phyloP scores from a whole-genome alignment of 64 coral and sea anemone species.

The Montipora efflorescens region DNA sequence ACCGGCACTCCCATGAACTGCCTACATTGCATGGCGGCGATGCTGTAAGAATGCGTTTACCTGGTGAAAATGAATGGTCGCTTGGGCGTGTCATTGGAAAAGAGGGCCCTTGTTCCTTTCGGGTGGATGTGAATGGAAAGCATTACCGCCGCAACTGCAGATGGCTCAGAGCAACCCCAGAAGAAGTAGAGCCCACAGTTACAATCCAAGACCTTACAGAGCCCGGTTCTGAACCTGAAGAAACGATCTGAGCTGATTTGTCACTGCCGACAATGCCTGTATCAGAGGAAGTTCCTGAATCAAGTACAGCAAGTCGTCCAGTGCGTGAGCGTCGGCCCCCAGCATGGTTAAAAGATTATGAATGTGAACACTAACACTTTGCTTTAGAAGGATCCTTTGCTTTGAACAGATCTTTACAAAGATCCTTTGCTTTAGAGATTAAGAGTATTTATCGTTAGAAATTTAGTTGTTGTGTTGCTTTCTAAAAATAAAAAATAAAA shows the following conservation, averaged over 20 bases:
- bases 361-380: slow-evolving; percentile 7
- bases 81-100: slow-evolving; percentile 7
- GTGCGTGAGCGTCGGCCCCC: not conserved
- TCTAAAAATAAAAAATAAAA: not conserved
- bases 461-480: not conserved
- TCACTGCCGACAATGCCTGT: not conserved
- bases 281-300: not conserved
- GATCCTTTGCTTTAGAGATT: not conserved
- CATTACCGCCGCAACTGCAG: not conserved
- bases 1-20: slow-evolving; percentile 9
- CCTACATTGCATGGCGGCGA: slow-evolving; percentile 17
- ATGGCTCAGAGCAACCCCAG: slow-evolving; percentile 3
- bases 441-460: not conserved
- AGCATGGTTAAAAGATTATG: slow-evolving; percentile 15
- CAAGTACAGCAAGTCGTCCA: slow-evolving; percentile 4
- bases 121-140: too few species aligned
- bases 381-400: slow-evolving; percentile 12
- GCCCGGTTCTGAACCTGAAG: not conserved
- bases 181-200: not conserved
- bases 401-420: not conserved
- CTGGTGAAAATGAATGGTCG: slow-evolving; percentile 13
- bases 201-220: slow-evolving; percentile 12
- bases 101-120: not conserved
- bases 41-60: slow-evolving; percentile 1
- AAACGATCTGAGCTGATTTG: not conserved